Evolutionary conservation across 2,113 vertebrate genomes (phyloP).

Genomic region (Boleophthalmus pectinirostris): DNA sequence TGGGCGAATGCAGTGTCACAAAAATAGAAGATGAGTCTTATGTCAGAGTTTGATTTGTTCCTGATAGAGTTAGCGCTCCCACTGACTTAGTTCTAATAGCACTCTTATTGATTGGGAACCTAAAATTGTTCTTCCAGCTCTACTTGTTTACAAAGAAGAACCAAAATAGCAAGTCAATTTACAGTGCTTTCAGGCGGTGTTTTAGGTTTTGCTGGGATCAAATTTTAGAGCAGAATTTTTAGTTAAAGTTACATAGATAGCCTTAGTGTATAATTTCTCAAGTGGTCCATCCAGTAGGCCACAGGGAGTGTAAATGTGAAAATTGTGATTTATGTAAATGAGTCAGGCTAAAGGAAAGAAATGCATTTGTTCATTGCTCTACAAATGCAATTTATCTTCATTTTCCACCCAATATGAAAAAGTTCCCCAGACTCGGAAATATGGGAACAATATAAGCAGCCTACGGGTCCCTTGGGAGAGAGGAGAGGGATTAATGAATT

Average conservation of each 20-base stretch:
- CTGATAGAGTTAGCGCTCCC: too few species aligned
- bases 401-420: slow-evolving; percentile 57
- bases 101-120: too few species aligned
- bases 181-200: not conserved
- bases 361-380: slow-evolving; percentile 45
- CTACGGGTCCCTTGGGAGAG: slow-evolving; percentile 53
- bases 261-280: slow-evolving; percentile 9
- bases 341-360: slow-evolving; percentile 36
- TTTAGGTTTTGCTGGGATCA: not conserved
- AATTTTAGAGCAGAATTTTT: not conserved
- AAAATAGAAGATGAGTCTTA: too few species aligned
- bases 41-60: too few species aligned
- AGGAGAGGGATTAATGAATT: slow-evolving; percentile 16
- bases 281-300: slow-evolving; percentile 18
- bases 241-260: slow-evolving; percentile 26
- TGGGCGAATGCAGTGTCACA: too few species aligned
- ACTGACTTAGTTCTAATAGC: too few species aligned
- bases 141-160: not conserved
- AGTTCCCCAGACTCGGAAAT: slow-evolving; percentile 52
- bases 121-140: not conserved
- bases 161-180: not conserved
- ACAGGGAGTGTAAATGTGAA: slow-evolving; percentile 22
- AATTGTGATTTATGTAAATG: slow-evolving; percentile 58
- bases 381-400: slow-evolving; percentile 64
- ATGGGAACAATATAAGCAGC: slow-evolving; percentile 58